Evolutionary conservation across 2,888 invertebrate genomes (phyloP).

Genomic region (Siphlonurus alternatus): DNA sequence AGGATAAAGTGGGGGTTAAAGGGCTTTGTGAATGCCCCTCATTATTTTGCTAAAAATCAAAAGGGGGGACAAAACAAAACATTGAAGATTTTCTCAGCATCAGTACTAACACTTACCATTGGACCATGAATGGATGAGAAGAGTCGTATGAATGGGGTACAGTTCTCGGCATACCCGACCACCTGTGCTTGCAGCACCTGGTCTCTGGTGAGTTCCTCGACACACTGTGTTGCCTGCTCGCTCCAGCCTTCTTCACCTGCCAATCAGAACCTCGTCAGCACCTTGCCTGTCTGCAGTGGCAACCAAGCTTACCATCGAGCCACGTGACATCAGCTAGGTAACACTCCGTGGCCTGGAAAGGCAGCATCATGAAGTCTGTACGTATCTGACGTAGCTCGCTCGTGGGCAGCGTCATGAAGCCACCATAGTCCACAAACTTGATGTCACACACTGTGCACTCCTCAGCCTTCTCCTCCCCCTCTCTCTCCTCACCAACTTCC

Average conservation of each 20-base stretch:
- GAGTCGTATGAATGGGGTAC: conserved; percentile 64
- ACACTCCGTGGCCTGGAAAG: conserved; percentile 96
- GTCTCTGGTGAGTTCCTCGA: conserved; percentile 64
- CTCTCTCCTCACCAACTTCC: conserved; percentile 27
- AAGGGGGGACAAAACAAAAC: conserved; percentile 53
- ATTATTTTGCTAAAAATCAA: no score
- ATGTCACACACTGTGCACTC: conserved; percentile 56
- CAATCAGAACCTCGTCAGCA: conserved; percentile 24
- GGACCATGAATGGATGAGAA: conserved; percentile 38
- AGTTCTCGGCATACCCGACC: conserved; percentile 61
- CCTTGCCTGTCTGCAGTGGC: no score
- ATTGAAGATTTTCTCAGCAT: no score
- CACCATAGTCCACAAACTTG: conserved; percentile 89
- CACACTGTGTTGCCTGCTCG: conserved; percentile 55
- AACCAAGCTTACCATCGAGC: conserved; percentile 45
- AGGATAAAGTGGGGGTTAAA: no score
- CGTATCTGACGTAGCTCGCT: conserved; percentile 76
- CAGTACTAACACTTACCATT: not conserved
- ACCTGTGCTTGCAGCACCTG: conserved; percentile 79
- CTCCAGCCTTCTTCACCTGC: conserved; percentile 40
- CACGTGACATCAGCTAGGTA: conserved; percentile 78
- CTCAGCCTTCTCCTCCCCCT: conserved; percentile 47
- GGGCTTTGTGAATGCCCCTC: no score
- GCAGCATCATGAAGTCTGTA: conserved; percentile 81
- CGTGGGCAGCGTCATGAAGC: conserved; percentile 64